Percentiles rank a stretch among this genome's conserved stretches.
Conservation (phyloP, 2,888 invertebrate species). For the Epiblema foenella region DNA sequence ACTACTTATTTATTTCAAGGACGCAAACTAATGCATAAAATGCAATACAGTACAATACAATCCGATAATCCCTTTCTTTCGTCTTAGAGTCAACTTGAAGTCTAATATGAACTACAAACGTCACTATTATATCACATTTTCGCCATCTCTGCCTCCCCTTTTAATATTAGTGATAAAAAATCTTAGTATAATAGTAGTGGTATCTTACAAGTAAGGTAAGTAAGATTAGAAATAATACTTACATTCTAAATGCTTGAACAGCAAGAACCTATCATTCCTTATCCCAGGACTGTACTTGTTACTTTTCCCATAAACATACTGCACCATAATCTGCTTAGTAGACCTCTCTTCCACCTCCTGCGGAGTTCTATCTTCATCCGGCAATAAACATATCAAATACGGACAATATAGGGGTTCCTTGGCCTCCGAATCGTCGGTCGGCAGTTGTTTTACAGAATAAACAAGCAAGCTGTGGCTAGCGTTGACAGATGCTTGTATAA, state of each 20-base stretch:
- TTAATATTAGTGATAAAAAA: too few species aligned
- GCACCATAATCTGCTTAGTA: constrained; percentile 90
- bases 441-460: constrained; percentile 86
- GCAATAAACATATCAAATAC: constrained; percentile 85
- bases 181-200: too few species aligned
- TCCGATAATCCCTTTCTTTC: too few species aligned
- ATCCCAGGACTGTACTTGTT: constrained; percentile 80
- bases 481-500: constrained; percentile 93
- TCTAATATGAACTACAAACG: too few species aligned
- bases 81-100: too few species aligned
- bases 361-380: constrained; percentile 67
- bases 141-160: too few species aligned
- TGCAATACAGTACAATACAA: too few species aligned
- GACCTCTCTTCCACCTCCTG: constrained; percentile 81
- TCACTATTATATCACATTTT: too few species aligned
- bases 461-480: constrained; percentile 87
- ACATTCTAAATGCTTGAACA: constrained; percentile 92
- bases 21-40: too few species aligned
- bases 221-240: constrained; percentile 61
- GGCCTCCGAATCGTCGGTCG: constrained; percentile 59
- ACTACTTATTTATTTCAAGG: too few species aligned
- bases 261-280: constrained; percentile 87
- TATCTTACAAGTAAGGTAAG: too few species aligned
- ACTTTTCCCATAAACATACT: constrained; percentile 89
- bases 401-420: constrained; percentile 85